phyloP scores from a whole-genome alignment of 2,797 vertebrate species.

The Coreius guichenoti region DNA sequence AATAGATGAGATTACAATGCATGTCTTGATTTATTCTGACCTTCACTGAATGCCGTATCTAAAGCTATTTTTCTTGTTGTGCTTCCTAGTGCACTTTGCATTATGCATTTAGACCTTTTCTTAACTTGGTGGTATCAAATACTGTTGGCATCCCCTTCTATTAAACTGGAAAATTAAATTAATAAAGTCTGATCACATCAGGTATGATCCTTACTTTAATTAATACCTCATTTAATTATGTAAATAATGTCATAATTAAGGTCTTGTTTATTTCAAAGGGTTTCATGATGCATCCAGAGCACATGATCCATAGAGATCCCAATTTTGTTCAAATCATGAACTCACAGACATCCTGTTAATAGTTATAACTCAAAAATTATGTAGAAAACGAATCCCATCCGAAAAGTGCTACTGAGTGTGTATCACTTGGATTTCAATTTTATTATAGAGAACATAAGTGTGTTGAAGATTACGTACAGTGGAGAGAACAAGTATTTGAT shows the following conservation, averaged over 20 bases:
- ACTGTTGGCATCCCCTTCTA: background rate
- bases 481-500: no score
- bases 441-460: constrained; percentile 7
- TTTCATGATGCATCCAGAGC: background rate
- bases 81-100: background rate
- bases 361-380: background rate
- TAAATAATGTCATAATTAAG: background rate
- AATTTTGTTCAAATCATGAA: background rate
- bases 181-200: background rate
- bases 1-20: no score
- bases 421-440: background rate
- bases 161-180: background rate
- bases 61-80: background rate
- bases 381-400: background rate
- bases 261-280: background rate
- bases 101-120: background rate
- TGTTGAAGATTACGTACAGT: constrained; percentile 9
- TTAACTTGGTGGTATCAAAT: background rate
- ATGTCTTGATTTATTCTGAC: background rate
- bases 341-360: background rate
- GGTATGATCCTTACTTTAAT: background rate
- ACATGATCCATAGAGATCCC: background rate
- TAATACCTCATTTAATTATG: background rate
- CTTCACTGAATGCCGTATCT: background rate
- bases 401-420: background rate